phyloP scores from a whole-genome alignment of 2,797 vertebrate genomes.

The Sebastiscus albofasciatus region DNA sequence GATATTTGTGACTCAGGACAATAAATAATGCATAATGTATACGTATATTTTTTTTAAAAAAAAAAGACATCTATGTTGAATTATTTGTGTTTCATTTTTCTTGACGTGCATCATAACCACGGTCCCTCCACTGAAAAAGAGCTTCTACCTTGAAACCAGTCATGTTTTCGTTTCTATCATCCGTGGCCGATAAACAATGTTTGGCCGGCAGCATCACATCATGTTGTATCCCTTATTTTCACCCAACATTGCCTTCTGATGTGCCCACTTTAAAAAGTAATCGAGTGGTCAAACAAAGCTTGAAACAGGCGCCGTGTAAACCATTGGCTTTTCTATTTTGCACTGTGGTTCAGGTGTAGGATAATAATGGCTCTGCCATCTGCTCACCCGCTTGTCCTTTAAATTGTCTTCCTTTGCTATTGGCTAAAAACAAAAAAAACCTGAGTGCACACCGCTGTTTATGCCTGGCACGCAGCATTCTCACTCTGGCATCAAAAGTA shows the following conservation, averaged over 20 bases:
- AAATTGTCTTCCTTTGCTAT: slow-evolving; percentile 50
- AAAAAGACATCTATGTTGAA: not conserved
- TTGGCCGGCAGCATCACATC: slow-evolving; percentile 41
- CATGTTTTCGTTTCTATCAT: slow-evolving; percentile 38
- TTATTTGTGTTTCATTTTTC: slow-evolving; percentile 22
- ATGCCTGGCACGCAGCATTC: not conserved
- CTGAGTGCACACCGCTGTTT: slow-evolving; percentile 12
- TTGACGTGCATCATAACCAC: slow-evolving; percentile 4
- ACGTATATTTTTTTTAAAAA: not conserved
- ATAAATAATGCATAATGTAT: slow-evolving; percentile 4
- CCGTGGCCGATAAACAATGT: slow-evolving; percentile 41
- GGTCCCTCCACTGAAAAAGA: not conserved
- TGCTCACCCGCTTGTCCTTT: slow-evolving; percentile 61
- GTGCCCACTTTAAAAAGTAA: slow-evolving; percentile 74
- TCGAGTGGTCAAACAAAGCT: slow-evolving; percentile 71
- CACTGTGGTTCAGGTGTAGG: slow-evolving; percentile 52
- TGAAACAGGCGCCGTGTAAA: slow-evolving; percentile 38
- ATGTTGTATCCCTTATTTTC: slow-evolving; percentile 57
- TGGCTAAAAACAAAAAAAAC: slow-evolving; percentile 33
- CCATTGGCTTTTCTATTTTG: slow-evolving; percentile 59
- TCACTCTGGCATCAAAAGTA: not conserved
- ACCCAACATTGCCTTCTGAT: slow-evolving; percentile 65
- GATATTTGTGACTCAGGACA: slow-evolving; percentile 5
- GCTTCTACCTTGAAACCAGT: not conserved
- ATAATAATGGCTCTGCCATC: slow-evolving; percentile 68